Base-by-base conservation (phyloP, 2,113 vertebrate genomes). In the Dasyprocta punctata region DNA sequence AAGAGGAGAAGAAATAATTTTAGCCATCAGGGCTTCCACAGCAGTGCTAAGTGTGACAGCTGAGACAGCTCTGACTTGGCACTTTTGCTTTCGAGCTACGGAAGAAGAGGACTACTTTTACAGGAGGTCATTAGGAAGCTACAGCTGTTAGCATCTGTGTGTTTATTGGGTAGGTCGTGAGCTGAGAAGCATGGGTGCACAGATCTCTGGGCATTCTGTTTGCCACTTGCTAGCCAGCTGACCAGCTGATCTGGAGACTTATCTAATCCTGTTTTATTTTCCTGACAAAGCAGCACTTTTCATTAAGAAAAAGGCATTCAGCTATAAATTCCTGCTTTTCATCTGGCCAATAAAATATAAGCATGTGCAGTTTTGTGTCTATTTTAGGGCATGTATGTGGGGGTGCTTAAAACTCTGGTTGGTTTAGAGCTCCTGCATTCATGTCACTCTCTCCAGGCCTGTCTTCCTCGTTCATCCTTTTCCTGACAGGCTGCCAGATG, bases 271-370 rank as follows among this genome's bases (percentile, higher is more conserved):
- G 30, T 56, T 95, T 89, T 86, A 69, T 73, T 92, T 95, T 91
- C 84, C 93, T 87, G 94, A 96, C 94, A 89, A 89, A 94, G 95
- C 83, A 93, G 80, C 49, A 44, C 75, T 92, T 97, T 97, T 78
- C 97, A 96, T 97, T 97, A 97, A 97, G 94, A 96, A 94, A 96
- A 97, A 95, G 86, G 47, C 65, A 83, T 65, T 92, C 91, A 65
- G 97, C 93, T 95, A 89, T 96, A 94, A 77, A 97, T 97, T 97
- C 95, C 80, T 92, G 86, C 94, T 92, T 95, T 81, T 80, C 91
- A 89, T 84, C 86, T 83, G 87, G 89, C 81, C 93, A 95, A 83
- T 92, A 63, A 95, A 90, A 92, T 52, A 84, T 4, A 73, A 86
- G 81, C 84, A 81, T 85, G 88, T 89, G 97, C 95, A 95, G 65